These are phyloP conservation scores for Dicaeum eximium DNA, from an alignment of 2,113 vertebrate genomes.

Conservation along the genomic window DNA sequence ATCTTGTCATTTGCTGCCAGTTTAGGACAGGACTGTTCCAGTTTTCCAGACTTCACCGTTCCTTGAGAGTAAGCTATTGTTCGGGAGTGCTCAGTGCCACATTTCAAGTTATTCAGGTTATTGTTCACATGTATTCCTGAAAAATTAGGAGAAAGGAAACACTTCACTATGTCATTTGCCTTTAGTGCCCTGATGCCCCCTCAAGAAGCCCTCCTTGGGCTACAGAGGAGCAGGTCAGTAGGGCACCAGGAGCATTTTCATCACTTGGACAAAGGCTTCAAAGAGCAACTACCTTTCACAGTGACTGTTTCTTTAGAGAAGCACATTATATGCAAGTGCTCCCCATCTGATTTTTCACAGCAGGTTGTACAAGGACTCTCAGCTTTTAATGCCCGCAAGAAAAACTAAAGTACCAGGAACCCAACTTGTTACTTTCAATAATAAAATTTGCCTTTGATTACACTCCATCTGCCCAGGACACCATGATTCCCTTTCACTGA, in stretches of 20 bases:
- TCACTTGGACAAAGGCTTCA: background rate
- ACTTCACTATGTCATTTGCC: background rate
- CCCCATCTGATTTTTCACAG: background rate
- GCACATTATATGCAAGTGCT: background rate
- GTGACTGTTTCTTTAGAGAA: background rate
- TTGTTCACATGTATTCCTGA: conserved; percentile 90
- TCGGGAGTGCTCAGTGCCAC: conserved; percentile 80
- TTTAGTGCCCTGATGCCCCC: background rate
- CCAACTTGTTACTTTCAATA: background rate
- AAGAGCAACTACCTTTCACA: background rate
- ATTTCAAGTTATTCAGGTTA: conserved; percentile 96
- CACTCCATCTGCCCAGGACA: background rate
- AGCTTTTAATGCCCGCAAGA: background rate
- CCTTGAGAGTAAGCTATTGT: conserved; percentile 79
- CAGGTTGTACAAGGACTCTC: background rate
- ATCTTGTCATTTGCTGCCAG: conserved; percentile 81
- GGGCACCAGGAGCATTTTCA: background rate
- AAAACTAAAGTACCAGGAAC: background rate
- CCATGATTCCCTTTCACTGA: background rate
- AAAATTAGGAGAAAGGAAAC: background rate
- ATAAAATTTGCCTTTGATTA: conserved; percentile 4
- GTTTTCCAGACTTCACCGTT: conserved; percentile 51
- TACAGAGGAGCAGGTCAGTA: background rate
- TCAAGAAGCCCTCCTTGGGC: background rate
- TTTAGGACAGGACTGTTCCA: conserved; percentile 73